A percentile compares a stretch with the other conserved stretches of the same genome.
Evolutionary conservation across 2,113 vertebrate genomes (phyloP).

Genomic region (Sinocyclocheilus anophthalmus): DNA sequence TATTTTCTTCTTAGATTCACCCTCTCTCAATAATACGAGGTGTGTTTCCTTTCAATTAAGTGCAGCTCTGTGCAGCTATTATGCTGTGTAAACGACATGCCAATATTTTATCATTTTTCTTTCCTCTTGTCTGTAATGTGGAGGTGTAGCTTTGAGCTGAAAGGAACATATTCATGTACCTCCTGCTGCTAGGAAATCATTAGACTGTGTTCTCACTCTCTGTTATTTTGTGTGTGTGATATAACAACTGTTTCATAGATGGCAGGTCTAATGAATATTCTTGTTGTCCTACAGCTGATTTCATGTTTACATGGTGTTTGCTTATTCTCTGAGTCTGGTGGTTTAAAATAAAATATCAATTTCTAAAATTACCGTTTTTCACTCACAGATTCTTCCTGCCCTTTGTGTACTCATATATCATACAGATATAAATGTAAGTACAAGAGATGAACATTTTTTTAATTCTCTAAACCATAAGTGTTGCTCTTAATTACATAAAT

Average conservation of each 20-base stretch:
- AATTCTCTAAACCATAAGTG: not conserved
- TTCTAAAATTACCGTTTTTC: slow-evolving; percentile 7
- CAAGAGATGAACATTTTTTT: not conserved
- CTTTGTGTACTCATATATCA: slow-evolving; percentile 98
- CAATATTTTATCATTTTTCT: slow-evolving; percentile 8
- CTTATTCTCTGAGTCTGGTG: not conserved
- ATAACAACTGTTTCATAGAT: not conserved
- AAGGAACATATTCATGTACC: slow-evolving; percentile 30
- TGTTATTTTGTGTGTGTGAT: not conserved
- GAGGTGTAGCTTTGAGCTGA: slow-evolving; percentile 25
- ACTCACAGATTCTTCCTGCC: slow-evolving; percentile 91
- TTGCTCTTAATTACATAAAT: not conserved
- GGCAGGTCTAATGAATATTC: slow-evolving; percentile 2
- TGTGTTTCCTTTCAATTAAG: not conserved
- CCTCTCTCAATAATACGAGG: not conserved
- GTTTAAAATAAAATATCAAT: not conserved
- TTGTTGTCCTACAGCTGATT: not conserved
- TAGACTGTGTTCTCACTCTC: not conserved
- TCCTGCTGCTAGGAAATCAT: slow-evolving; percentile 35
- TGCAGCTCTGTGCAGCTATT: not conserved
- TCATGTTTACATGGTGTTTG: not conserved
- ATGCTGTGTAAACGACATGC: slow-evolving; percentile 36
- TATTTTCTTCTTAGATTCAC: not conserved
- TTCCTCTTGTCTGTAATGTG: slow-evolving; percentile 10
- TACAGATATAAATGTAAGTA: slow-evolving; percentile 98